Base-by-base conservation (phyloP, 2,797 vertebrate species). In the Astyanax mexicanus region DNA sequence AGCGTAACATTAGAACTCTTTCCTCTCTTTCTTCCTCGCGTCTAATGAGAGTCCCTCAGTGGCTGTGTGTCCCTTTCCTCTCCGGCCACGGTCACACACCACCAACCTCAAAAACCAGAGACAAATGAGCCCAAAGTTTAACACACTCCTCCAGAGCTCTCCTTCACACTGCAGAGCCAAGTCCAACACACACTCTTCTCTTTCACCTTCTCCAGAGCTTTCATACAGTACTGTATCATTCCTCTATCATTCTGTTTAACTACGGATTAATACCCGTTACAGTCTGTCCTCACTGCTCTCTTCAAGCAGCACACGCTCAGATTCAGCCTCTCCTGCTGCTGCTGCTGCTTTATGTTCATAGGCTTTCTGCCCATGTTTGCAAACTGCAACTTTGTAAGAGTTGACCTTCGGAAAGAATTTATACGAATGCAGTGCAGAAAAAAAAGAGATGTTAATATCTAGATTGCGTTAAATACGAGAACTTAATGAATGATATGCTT, bases 1-100 rank as follows among this genome's bases (percentile, higher is more conserved):
- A 17, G 65, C 80, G 91, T 89, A 91, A 92, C 85, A 85, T 80
- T 83, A 91, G 85, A 88, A 87, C 73, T 77, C 68, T 69, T 81
- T 77, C 79, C 74, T 81, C 68, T 75, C 80, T 69, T 75, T 74
- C 83, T 77, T 80, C 54, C 1, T 47, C 10, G 54, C 32, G 55
- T 55, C 76, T 77, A 81, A 83, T 84, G 76, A 81, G 76, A 79
- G 71, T 80, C 83, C 68, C 79, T 75, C 15, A 40, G 81, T 77
- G 69, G 38, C 79, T 44, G 11, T 74, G 72, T 79, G 67, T 79
- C 69, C 71, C 67, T 74, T n/a, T 81, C 74, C 72, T 71, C 79
- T 65, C 38, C 19, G 52, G 77, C 65, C 54, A 54, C 61, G 68
- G 69, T 75, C 79, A 75, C 27, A 32, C 75, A 81, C 69, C 66